A percentile compares a stretch with the other conserved stretches of the same genome.
These are phyloP conservation scores for Norana najaformis DNA, from an alignment of 2,888 invertebrate genomes.

Conservation along the genomic window DNA sequence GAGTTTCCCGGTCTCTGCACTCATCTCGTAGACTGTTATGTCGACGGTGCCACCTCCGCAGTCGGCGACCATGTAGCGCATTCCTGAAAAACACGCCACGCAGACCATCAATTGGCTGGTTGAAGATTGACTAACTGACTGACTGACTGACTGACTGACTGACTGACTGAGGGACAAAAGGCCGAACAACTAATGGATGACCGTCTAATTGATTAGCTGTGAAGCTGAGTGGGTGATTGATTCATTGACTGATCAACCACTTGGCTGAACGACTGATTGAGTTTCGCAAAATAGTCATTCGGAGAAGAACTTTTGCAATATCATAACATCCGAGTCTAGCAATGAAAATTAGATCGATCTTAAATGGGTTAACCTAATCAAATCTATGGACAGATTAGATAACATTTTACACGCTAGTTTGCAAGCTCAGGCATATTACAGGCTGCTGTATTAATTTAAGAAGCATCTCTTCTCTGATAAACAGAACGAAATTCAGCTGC, in stretches of 20 bases:
- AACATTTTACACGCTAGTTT: background rate
- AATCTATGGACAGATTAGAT: background rate
- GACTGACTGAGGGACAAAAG: background rate
- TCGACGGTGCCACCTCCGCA: slow-evolving; percentile 69
- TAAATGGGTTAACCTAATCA: background rate
- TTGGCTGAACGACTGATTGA: background rate
- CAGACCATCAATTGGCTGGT: no score
- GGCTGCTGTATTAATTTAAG: background rate
- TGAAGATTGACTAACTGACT: background rate
- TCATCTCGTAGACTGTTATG: slow-evolving; percentile 67
- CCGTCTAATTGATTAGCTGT: background rate
- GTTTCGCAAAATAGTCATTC: no score
- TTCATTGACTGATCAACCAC: background rate
- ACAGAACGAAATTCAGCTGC: background rate
- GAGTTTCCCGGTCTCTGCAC: slow-evolving; percentile 55
- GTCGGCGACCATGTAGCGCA: slow-evolving; percentile 68
- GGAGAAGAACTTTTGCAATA: background rate
- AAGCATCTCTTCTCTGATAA: background rate
- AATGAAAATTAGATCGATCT: background rate
- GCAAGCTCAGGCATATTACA: background rate
- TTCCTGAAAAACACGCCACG: slow-evolving; percentile 56
- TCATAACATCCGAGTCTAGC: background rate
- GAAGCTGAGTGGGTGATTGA: background rate
- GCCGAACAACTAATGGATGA: background rate
- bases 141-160: background rate